phyloP scores from a whole-genome alignment of 2,113 vertebrate species.

The Leptodactylus fuscus region DNA sequence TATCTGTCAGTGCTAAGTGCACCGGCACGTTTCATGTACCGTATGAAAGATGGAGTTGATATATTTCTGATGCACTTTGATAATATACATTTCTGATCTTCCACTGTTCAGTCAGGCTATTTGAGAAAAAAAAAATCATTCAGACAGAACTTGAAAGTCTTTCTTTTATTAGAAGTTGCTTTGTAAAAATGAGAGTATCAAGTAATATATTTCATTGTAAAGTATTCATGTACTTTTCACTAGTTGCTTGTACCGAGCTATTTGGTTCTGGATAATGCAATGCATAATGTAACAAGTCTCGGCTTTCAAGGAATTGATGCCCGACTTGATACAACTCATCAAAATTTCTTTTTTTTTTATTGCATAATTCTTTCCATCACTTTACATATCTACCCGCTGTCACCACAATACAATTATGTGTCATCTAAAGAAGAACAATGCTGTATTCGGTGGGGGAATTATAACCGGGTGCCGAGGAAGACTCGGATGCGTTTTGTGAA shows the following conservation, averaged over 20 bases:
- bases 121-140: conserved; percentile 53
- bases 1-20: conserved; percentile 60
- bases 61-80: conserved; percentile 60
- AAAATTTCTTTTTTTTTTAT: conserved; percentile 32
- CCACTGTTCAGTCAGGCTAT: conserved; percentile 55
- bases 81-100: conserved; percentile 61
- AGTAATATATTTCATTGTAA: conserved; percentile 59
- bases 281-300: conserved; percentile 47
- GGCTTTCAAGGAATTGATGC: conserved; percentile 44
- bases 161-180: conserved; percentile 61
- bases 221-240: conserved; percentile 57
- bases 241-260: conserved; percentile 48
- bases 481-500: conserved; percentile 12
- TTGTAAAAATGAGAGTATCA: conserved; percentile 57
- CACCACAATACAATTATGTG: conserved; percentile 37
- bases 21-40: conserved; percentile 57
- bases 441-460: neutral
- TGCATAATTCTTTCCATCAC: conserved; percentile 43
- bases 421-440: conserved; percentile 7
- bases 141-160: conserved; percentile 54
- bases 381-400: conserved; percentile 17
- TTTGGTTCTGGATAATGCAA: conserved; percentile 51
- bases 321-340: conserved; percentile 19
- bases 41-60: conserved; percentile 56
- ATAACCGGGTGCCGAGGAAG: neutral